Evolutionary conservation across 2,797 vertebrate genomes (phyloP).

Genomic region (Sebastes minor): DNA sequence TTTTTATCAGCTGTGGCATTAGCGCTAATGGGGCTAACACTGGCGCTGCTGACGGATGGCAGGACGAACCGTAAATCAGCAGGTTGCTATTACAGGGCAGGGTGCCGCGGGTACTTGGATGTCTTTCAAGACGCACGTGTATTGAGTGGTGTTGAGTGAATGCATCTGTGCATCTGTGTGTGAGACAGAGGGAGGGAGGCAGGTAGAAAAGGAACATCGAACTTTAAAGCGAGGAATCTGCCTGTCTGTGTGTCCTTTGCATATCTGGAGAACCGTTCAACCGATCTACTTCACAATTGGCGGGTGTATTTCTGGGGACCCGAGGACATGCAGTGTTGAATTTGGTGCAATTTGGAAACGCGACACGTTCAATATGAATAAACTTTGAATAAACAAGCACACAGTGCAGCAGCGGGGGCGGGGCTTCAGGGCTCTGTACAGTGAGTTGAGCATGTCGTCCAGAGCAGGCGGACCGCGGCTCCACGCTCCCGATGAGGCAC

Average conservation of each 20-base stretch:
- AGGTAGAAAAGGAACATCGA: background rate
- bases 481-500: too few species aligned
- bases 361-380: too few species aligned
- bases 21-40: slow-evolving; percentile 59
- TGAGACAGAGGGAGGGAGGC: background rate
- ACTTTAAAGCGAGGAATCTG: too few species aligned
- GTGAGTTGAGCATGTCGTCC: accelerated
- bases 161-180: background rate
- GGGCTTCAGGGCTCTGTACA: accelerated
- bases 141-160: background rate
- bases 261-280: too few species aligned
- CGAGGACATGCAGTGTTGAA: too few species aligned
- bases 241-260: too few species aligned
- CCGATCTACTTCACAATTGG: accelerated
- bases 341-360: too few species aligned
- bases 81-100: slow-evolving; percentile 41
- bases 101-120: slow-evolving; percentile 23
- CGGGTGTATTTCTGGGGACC: too few species aligned
- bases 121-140: slow-evolving; percentile 1
- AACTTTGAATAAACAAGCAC: too few species aligned
- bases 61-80: slow-evolving; percentile 50
- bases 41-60: slow-evolving; percentile 48
- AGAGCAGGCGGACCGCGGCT: too few species aligned
- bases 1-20: slow-evolving; percentile 67
- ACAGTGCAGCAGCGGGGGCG: accelerated